phyloP scores from a whole-genome alignment of 1,140 invertebrate species.

The Trichoplusia ni region DNA sequence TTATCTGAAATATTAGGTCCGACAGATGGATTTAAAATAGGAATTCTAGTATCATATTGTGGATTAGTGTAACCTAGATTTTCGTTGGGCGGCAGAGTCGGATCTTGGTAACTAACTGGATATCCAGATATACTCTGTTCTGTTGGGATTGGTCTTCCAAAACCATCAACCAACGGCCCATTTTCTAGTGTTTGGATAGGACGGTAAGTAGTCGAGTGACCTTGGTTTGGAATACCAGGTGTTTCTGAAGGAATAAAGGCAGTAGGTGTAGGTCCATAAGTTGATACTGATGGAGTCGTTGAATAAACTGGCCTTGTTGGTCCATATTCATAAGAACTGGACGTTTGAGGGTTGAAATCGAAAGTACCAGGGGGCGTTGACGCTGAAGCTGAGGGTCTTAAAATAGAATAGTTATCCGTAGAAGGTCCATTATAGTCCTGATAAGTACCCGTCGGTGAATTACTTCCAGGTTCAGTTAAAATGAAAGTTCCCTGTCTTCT shows the following conservation, averaged over 20 bases:
- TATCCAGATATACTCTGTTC: not conserved
- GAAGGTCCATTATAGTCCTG: not conserved
- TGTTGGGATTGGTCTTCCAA: conserved; percentile 27
- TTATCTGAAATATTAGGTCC: no score
- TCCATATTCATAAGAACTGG: conserved; percentile 2
- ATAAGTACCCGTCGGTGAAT: not conserved
- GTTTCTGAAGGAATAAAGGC: not conserved
- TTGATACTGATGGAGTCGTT: not conserved
- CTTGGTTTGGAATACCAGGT: not conserved
- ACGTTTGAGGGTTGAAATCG: no score
- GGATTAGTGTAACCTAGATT: no score
- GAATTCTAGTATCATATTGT: no score
- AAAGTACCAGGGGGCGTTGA: no score
- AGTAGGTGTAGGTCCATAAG: not conserved
- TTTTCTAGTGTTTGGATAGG: not conserved
- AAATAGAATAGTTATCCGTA: not conserved
- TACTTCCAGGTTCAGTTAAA: not conserved
- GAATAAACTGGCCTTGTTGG: not conserved
- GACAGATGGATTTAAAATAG: no score
- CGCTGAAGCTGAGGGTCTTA: not conserved
- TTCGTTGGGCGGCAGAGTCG: no score
- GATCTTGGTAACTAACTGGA: no score
- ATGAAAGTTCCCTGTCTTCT: not conserved
- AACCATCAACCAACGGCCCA: conserved; percentile 8
- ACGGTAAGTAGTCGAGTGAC: not conserved